Percentiles rank a stretch among this genome's conserved stretches.
phyloP scores from a whole-genome alignment of 2,797 vertebrate genomes.

The Acanthornis magna region DNA sequence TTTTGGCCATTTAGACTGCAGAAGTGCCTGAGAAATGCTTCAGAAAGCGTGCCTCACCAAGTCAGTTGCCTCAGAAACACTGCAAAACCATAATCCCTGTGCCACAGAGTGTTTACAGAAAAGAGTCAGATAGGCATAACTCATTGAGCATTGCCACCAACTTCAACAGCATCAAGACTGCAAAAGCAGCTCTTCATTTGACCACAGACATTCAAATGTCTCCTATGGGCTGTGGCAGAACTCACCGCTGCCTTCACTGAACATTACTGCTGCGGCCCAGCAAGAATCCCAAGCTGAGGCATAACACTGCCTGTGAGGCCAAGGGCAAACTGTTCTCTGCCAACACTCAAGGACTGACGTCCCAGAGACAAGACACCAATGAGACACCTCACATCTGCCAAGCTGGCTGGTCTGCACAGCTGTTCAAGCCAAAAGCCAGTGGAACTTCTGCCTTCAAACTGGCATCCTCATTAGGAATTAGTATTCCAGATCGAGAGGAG shows the following conservation, averaged over 20 bases:
- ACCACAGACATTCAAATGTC: neutral
- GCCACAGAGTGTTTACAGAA: neutral
- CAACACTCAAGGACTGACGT: neutral
- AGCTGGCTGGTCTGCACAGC: neutral
- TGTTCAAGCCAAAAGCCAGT: fast-evolving
- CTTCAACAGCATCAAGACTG: neutral
- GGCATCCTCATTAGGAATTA: neutral
- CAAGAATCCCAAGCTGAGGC: fast-evolving
- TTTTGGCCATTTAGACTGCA: neutral
- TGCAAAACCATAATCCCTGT: neutral
- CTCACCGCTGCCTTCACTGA: neutral
- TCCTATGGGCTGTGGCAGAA: neutral
- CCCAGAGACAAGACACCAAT: fast-evolving
- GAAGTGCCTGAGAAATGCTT: neutral
- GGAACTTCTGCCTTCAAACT: neutral
- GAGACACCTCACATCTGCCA: neutral
- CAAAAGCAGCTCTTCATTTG: neutral
- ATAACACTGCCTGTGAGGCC: fast-evolving
- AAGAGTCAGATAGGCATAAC: neutral
- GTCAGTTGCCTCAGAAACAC: neutral
- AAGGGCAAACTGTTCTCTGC: neutral
- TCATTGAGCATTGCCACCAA: neutral
- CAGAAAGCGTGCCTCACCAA: neutral
- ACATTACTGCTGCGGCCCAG: too few species aligned
- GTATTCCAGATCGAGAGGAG: neutral